Base-by-base conservation (phyloP, 2,888 invertebrate genomes). In the Tiliacea citrago region DNA sequence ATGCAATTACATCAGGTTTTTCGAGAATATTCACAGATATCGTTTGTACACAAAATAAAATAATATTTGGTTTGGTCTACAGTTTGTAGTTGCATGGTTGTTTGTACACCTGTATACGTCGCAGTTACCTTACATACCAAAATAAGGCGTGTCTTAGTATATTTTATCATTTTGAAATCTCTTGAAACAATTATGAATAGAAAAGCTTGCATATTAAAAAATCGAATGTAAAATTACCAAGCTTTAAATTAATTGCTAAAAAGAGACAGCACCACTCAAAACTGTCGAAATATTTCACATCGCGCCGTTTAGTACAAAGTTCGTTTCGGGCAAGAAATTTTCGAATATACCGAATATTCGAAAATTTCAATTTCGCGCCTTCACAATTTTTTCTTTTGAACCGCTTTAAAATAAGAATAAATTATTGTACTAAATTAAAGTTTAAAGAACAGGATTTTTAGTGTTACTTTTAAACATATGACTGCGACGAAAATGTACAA, bases 1-100 rank as follows among this genome's bases (percentile, higher is more conserved):
- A 53, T 62, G 9, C 45, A 4, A 60, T 72, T 61, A 55, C 65
- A 71, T 68, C 60, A 68, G 61, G 29, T 68, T 65, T 70, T 82
- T 69, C 49, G 68, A 39, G 13, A 29, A 55, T 49, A 47, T 21
- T 42, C 35, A 42, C 49, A 39, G 42, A 60, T 60, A 62, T 68
- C 53, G 62, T 78, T 61, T 53, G 47, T 70, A 29, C 63, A 53
- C 49, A 68, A 61, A 51, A 51, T 13, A 55, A 5, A 57, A 21
- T 49, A 16, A 42, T 61, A 35, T 29, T 51, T 62, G 35, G 24
- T 68, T 69, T 70, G 53, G 35, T 61, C 45, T 42, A 53, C 29
- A 51, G 39, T 62, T 42, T 51, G 21, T 62, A 75, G 60, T 66
- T 61, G 24, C 66, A 58, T 45, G 6, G 18, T 61, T 66, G 47